Conservation (phyloP, 2,113 vertebrate species). For the Halichoerus grypus region DNA sequence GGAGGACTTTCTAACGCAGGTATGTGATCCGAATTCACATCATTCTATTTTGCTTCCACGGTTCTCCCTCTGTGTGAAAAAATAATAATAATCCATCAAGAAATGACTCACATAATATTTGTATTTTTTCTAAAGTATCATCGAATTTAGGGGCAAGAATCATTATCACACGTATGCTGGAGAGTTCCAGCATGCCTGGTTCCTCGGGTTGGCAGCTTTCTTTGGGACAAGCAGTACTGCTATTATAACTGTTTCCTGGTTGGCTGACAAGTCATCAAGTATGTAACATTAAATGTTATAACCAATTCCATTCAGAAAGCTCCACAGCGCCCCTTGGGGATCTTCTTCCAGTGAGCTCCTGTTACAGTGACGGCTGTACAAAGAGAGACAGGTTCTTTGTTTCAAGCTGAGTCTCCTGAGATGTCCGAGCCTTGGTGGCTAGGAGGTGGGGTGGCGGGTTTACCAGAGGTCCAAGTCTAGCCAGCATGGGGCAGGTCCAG, state of each 20-base stretch:
- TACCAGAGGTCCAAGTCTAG: background rate
- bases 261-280: background rate
- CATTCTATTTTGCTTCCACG: background rate
- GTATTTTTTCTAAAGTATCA: background rate
- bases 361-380: background rate
- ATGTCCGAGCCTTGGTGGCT: background rate
- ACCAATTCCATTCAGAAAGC: background rate
- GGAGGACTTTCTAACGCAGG: slow-evolving; percentile 97
- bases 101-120: background rate
- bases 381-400: background rate
- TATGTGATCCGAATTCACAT: slow-evolving; percentile 85
- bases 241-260: background rate
- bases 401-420: background rate
- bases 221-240: background rate
- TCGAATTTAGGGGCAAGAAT: background rate
- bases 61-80: background rate
- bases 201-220: background rate
- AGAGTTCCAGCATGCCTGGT: too few species aligned
- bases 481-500: background rate
- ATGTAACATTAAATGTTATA: background rate
- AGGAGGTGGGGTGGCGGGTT: background rate
- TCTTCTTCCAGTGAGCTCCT: background rate
- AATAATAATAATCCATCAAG: background rate
- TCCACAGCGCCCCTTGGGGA: background rate
- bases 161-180: rapidly evolving